phyloP scores from a whole-genome alignment of 1,140 invertebrate genomes.

The Latrodectus geometricus region DNA sequence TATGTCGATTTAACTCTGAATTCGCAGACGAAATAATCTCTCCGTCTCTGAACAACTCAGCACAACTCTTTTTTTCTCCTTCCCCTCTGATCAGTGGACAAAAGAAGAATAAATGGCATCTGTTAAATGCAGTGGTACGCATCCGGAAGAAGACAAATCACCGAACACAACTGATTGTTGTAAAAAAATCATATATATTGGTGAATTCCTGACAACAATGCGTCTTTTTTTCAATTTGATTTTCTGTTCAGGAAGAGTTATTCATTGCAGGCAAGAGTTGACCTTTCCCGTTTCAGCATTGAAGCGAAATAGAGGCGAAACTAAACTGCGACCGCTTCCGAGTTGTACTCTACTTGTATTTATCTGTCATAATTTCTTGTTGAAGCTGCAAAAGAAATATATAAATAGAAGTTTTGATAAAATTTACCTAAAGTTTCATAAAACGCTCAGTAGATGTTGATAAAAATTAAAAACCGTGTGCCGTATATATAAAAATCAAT shows the following conservation, averaged over 20 bases:
- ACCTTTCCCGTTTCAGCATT: neutral
- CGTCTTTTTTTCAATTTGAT: neutral
- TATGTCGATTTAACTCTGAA: too few species aligned
- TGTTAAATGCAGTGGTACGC: neutral
- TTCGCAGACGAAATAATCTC: too few species aligned
- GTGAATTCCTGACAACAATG: neutral
- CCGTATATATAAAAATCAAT: too few species aligned
- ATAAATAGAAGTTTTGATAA: too few species aligned
- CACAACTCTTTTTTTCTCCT: neutral
- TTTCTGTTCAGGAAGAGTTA: neutral
- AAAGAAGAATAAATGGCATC: neutral
- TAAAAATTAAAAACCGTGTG: too few species aligned
- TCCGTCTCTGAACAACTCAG: too few species aligned
- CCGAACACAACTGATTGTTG: neutral
- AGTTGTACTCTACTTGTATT: too few species aligned
- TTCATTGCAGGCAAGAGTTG: neutral
- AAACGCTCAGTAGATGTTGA: too few species aligned
- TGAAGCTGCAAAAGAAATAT: too few species aligned
- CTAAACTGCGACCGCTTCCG: neutral
- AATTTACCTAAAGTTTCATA: too few species aligned
- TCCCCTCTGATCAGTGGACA: neutral
- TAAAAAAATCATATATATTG: neutral
- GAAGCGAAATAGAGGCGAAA: neutral
- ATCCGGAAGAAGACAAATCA: conserved; percentile 1
- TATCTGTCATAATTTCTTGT: too few species aligned